Conservation (phyloP, 1,140 invertebrate genomes). For the Trachymyrmex septentrionalis region DNA sequence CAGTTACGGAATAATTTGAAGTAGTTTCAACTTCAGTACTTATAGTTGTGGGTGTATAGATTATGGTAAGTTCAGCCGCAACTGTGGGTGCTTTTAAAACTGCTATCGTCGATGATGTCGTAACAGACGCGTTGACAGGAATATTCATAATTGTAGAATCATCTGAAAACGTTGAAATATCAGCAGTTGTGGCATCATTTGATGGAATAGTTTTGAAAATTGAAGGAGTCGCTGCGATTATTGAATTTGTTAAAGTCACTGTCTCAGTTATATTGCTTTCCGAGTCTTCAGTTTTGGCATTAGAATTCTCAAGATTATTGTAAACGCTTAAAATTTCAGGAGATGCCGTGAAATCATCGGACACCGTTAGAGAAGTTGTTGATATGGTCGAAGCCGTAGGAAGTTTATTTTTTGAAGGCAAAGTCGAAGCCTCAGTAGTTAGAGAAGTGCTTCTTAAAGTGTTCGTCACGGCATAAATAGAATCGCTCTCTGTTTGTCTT, state of each 20-base stretch:
- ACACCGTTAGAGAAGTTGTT: neutral
- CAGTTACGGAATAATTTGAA: neutral
- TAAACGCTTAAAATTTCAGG: neutral
- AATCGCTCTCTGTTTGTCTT: conserved; percentile 6
- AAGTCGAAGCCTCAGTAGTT: neutral
- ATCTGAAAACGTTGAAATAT: neutral
- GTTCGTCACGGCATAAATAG: neutral
- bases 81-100: neutral
- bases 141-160: neutral
- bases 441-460: neutral
- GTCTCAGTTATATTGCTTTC: neutral
- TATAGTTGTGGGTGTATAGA: neutral
- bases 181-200: neutral
- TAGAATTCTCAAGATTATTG: neutral
- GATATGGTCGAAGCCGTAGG: neutral
- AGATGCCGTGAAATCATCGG: neutral
- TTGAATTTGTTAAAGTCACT: neutral
- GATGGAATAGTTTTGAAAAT: neutral
- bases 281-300: neutral
- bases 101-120: neutral
- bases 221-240: neutral
- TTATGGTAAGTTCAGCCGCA: neutral
- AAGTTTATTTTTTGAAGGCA: neutral
- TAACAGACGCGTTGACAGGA: neutral
- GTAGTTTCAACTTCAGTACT: neutral